Conservation (phyloP, 2,113 vertebrate species). For the Echinops telfairi region DNA sequence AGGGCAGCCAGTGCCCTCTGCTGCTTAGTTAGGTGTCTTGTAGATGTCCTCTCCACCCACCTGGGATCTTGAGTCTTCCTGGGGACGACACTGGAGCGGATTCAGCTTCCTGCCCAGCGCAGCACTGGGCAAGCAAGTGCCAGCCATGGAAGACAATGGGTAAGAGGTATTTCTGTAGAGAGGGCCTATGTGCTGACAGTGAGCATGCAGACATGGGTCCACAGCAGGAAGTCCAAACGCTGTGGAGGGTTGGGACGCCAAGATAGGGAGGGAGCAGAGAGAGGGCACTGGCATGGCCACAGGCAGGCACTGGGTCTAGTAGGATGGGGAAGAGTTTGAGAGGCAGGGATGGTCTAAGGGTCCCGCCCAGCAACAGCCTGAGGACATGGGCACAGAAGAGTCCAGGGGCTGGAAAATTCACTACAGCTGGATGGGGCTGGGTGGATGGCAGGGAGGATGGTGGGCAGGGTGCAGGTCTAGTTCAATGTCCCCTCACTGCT, state of each 20-base stretch:
- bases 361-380: neutral
- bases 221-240: neutral
- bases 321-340: neutral
- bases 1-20: neutral
- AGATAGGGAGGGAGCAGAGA: neutral
- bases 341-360: neutral
- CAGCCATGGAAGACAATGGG: neutral
- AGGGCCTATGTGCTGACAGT: neutral
- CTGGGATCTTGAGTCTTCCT: neutral
- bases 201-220: neutral
- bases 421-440: neutral
- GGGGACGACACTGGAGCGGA: neutral
- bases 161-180: neutral
- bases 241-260: too few relatives aligned
- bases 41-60: neutral
- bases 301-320: neutral
- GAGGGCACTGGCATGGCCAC: neutral
- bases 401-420: neutral
- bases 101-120: neutral
- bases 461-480: rapidly evolving
- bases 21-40: neutral
- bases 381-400: neutral
- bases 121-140: neutral
- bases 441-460: neutral
- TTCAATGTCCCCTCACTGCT: neutral